These are phyloP conservation scores for Hassar affinis DNA, from an alignment of 2,113 vertebrate genomes.

Conservation along the genomic window DNA sequence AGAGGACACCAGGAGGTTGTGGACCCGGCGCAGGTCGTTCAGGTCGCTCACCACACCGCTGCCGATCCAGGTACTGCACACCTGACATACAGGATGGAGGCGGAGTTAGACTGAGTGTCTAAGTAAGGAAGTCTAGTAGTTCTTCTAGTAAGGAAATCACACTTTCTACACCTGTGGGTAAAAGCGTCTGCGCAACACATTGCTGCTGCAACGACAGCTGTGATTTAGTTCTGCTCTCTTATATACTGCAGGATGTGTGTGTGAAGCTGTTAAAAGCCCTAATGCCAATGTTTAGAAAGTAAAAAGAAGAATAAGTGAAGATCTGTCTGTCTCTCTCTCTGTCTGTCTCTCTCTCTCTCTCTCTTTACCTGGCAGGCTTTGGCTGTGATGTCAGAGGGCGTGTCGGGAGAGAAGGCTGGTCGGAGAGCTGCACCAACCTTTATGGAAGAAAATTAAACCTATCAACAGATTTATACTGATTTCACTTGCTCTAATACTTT, in stretches of 20 bases:
- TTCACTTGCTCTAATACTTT: neutral
- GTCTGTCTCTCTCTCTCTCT: neutral
- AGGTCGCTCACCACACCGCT: constrained; percentile 97
- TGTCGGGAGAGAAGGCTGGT: constrained; percentile 96
- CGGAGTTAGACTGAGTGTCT: neutral
- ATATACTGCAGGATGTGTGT: too few species aligned
- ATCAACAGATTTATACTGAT: neutral
- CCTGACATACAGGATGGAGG: constrained; percentile 66
- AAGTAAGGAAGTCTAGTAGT: too few species aligned
- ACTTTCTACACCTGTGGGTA: neutral
- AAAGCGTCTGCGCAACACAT: neutral
- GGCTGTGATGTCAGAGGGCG: constrained; percentile 95
- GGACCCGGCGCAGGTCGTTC: constrained; percentile 93
- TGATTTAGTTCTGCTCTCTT: too few species aligned
- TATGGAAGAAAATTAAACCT: neutral
- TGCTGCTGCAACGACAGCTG: neutral
- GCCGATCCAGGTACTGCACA: constrained; percentile 97
- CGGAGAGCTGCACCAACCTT: constrained; percentile 96
- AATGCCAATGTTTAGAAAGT: neutral
- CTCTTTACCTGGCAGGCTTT: constrained; percentile 93
- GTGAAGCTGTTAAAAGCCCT: neutral
- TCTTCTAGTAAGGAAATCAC: neutral
- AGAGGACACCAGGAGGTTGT: constrained; percentile 95
- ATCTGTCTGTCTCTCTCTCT: too few species aligned
- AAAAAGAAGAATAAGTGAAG: neutral